phyloP scores from a whole-genome alignment of 2,113 vertebrate species.

The Malurus alboscapulatus region DNA sequence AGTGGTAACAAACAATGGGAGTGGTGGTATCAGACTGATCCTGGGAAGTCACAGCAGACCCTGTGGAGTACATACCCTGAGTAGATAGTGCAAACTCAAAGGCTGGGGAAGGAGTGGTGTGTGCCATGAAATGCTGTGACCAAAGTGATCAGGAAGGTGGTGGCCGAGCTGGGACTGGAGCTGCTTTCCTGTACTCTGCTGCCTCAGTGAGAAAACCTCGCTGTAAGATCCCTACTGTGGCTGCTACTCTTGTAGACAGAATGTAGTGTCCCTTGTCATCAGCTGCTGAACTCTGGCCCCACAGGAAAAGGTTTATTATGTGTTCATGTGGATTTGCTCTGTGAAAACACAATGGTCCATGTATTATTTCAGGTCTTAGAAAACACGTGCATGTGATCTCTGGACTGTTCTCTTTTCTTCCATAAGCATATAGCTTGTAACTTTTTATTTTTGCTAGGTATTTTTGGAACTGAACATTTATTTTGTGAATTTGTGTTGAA shows the following conservation, averaged over 20 bases:
- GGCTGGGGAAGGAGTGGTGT: not conserved
- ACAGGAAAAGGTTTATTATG: not conserved
- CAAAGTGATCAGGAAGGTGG: not conserved
- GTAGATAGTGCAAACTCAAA: not conserved
- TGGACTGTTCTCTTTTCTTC: not conserved
- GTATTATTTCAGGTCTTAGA: not conserved
- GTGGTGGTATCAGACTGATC: not conserved
- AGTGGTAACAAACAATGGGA: not conserved
- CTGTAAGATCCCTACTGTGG: not conserved
- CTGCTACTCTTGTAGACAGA: not conserved
- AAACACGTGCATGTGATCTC: not conserved
- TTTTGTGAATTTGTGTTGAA: not conserved
- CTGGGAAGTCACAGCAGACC: not conserved
- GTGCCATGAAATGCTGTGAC: not conserved
- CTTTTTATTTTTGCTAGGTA: not conserved
- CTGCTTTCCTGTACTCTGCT: not conserved
- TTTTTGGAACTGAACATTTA: not conserved
- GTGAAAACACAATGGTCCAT: not conserved
- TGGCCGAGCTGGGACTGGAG: not conserved
- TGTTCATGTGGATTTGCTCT: not conserved
- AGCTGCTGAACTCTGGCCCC: not conserved
- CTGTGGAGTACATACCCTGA: not conserved
- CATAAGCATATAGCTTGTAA: not conserved
- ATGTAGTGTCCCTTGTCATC: not conserved
- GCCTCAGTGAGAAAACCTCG: not conserved